Base-by-base conservation (phyloP, 2,797 vertebrate species). In the Sebastolobus alascanus region DNA sequence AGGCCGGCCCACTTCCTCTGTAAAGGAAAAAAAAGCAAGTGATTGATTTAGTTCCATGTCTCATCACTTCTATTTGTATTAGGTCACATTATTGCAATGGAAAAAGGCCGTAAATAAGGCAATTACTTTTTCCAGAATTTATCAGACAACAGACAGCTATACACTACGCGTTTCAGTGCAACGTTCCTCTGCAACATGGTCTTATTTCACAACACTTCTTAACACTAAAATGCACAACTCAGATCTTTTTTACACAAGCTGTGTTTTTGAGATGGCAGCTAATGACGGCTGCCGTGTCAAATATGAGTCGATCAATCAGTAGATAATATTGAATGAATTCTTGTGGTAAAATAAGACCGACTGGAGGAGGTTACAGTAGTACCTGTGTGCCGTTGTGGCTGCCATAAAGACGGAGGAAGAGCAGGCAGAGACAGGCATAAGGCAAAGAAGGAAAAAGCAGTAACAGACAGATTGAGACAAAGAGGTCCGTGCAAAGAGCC, bases 1-100 rank as follows among this genome's bases (percentile, higher is more conserved):
- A 99, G 96, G 29, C 97, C 97, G 0, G 97, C 98, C 98, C 98
- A 99, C 96, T 99, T 99, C 68, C 98, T 96, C 98, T 99, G 92
- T 35, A 66, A 12, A 38, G 13, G 75, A 72, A 50, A 33, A 37
- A 20, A 52, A 14, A 59, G 8, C 9, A 66, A 68, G 13, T 1
- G 1, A 54, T 0, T 52, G 13, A 64, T 68, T 84, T 56, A 75
- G 18, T 55, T 59, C 0, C 8, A 71, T 1, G 3, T 3, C 1
- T 54, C 4, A 29, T 65, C 2, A n/a, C 56, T 68, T 73, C 4
- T 0, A 40, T 58, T 60, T 40, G 59, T 81, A 75, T 75, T 35
- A 54, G 27, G 29, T 63, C 3, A 9, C 2, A 40, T 14, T 60
- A 50, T 10, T 60, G 11, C 7, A 63, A 61, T 10, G 25, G 0